Base-by-base conservation (phyloP, 2,888 invertebrate species). In the Noctua comes region DNA sequence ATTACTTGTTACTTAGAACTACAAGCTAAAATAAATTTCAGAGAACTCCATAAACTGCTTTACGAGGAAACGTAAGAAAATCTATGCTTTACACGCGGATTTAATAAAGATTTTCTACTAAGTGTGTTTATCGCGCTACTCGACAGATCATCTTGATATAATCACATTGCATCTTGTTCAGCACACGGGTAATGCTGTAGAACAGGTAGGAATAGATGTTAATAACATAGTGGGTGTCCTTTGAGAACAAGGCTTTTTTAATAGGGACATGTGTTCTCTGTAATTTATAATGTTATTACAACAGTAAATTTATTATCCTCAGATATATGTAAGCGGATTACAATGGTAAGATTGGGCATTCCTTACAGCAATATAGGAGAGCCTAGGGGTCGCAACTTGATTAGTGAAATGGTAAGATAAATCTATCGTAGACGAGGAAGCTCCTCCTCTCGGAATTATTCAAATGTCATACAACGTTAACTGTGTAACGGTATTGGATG, bases 401-500 rank as follows among this genome's bases (percentile, higher is more conserved):
- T 73, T 80, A 51, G 65, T 78, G 66, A 73, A 85, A 76, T 74
- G 54, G n/a, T 75, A 78, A 73, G 68, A 88, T 88, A 89, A 85
- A 83, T 88, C 81, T 73, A 73, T 78, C 70, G 68, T 27, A 76
- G 79, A 87, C 84, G 70, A 89, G 83, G 88, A 90, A 88, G 83
- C 82, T 86, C 83, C 86, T 82, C 84, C 87, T 85, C 85, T 87
- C 79, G 79, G 87, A 91, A 91, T 91, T 91, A 93, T 91, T 91
- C 89, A 91, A 90, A 91, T 90, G 88, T 91, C 90, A 90, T 78
- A 80, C 80, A 84, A 87, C 86, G 85, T 90, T 89, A 89, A 89
- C 88, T 81, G 86, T 85, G 82, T 91, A 93, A 92, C 92, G 91
- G 91, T 89, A 90, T 80, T 66, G 72, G 79, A 83, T 85, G 87